Conservation (phyloP, 1,140 invertebrate species). For the Cardiocondyla obscurior region DNA sequence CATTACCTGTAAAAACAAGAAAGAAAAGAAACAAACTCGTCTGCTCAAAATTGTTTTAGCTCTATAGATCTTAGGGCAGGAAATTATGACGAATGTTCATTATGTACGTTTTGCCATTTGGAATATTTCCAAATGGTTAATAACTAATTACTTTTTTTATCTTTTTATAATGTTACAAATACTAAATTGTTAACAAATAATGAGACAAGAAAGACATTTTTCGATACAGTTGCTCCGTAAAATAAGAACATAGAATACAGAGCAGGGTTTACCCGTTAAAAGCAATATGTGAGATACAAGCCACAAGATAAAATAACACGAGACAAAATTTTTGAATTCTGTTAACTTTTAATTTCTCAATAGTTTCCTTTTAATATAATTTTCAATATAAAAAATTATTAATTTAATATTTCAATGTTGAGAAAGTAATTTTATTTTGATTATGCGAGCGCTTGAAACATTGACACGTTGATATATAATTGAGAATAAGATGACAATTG, state of each 20-base stretch:
- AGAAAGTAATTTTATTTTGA: constrained; percentile 1
- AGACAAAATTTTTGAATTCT: constrained; percentile 2
- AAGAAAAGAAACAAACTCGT: not conserved
- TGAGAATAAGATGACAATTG: not conserved
- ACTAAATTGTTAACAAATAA: not conserved
- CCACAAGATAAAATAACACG: too few species aligned
- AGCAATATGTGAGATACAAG: not conserved
- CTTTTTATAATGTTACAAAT: not conserved
- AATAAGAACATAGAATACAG: not conserved
- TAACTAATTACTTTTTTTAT: not conserved
- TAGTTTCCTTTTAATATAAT: not conserved
- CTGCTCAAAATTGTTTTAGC: constrained; percentile 11
- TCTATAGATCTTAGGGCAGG: not conserved
- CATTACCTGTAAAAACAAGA: not conserved
- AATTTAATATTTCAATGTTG: not conserved
- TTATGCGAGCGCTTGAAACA: not conserved
- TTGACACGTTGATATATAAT: not conserved
- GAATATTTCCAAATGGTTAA: not conserved
- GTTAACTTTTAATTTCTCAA: too few species aligned
- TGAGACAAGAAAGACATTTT: not conserved
- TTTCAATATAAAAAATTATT: not conserved
- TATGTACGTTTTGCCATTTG: not conserved
- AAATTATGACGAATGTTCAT: constrained; percentile 7
- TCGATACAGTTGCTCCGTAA: not conserved
- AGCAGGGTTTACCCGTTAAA: not conserved